Evolutionary conservation across 2,888 invertebrate species (phyloP).

Genomic region (Hedychridium roseum): DNA sequence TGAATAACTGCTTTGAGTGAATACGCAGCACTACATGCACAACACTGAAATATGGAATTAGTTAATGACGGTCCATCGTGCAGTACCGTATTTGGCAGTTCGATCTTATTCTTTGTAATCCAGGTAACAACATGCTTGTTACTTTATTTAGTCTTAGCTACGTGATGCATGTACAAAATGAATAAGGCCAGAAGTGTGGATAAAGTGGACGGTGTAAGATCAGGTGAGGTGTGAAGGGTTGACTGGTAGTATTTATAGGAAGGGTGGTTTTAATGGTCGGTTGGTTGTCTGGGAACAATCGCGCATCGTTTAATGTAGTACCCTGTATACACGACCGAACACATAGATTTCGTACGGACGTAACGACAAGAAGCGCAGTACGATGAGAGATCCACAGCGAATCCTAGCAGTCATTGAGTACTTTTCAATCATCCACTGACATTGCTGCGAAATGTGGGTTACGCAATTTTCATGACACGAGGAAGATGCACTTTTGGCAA

Average conservation of each 20-base stretch:
- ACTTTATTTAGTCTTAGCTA: slow-evolving; percentile 24
- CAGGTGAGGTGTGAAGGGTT: slow-evolving; percentile 9
- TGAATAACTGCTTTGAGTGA: no score
- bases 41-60: no score
- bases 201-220: slow-evolving; percentile 22
- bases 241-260: slow-evolving; percentile 15
- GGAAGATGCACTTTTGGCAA: no score
- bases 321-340: no score
- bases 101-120: no score
- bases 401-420: neutral
- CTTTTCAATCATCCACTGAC: no score
- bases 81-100: slow-evolving; percentile 33
- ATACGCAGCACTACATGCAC: no score
- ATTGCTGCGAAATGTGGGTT: no score
- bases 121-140: slow-evolving; percentile 33
- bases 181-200: slow-evolving; percentile 44
- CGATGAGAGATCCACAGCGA: slow-evolving; percentile 26
- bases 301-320: slow-evolving; percentile 35
- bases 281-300: slow-evolving; percentile 41
- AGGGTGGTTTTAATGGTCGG: slow-evolving; percentile 39
- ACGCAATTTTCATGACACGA: no score
- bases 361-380: slow-evolving; percentile 40
- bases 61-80: slow-evolving; percentile 36
- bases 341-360: slow-evolving; percentile 34
- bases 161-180: slow-evolving; percentile 39